Percentiles rank a stretch among this genome's conserved stretches.
Conservation (phyloP, 2,888 invertebrate genomes). For the Polyploca ridens region DNA sequence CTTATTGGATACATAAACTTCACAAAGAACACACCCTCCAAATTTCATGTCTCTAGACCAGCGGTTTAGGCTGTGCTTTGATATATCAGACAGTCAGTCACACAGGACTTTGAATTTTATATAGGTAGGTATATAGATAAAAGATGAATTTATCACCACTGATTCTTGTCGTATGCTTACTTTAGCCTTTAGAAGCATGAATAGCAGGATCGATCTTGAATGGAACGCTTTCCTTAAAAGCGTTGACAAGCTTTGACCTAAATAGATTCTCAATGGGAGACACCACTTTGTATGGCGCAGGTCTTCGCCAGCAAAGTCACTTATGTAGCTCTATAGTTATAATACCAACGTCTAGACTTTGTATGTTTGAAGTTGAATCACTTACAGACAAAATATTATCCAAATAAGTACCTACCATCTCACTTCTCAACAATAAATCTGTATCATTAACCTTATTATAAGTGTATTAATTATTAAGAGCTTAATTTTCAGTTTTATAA, state of each 20-base stretch:
- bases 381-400: background rate
- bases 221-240: constrained; percentile 1
- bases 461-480: no score
- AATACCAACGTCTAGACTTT: background rate
- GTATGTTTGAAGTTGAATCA: background rate
- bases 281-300: background rate
- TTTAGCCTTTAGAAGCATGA: background rate
- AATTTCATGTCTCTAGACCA: no score
- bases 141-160: background rate
- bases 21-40: no score
- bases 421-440: no score
- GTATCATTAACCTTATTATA: no score
- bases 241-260: background rate
- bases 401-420: no score
- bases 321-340: background rate
- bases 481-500: no score
- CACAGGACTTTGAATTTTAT: no score
- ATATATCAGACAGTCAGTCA: no score
- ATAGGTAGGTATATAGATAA: no score
- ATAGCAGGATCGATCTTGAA: background rate
- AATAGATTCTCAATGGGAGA: constrained; percentile 4
- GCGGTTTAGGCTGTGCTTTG: no score
- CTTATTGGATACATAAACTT: no score
- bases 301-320: background rate
- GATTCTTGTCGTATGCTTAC: constrained; percentile 4